phyloP scores from a whole-genome alignment of 2,113 vertebrate species.

The Noturus placidus region DNA sequence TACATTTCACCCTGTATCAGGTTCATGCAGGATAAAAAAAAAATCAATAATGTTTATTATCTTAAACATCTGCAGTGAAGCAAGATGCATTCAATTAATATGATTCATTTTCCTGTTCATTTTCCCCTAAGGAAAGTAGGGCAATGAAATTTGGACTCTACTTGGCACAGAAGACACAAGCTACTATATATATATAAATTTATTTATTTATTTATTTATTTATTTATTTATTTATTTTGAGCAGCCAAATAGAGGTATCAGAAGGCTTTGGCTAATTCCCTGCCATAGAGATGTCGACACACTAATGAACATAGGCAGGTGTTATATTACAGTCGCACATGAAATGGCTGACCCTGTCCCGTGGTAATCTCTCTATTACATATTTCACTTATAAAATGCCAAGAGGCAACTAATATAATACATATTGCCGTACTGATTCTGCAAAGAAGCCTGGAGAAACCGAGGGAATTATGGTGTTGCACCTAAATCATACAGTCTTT shows the following conservation, averaged over 20 bases:
- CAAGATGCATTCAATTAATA: not conserved
- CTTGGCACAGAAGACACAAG: not conserved
- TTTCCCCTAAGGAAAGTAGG: not conserved
- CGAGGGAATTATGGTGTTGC: conserved; percentile 24
- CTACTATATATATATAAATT: too few species aligned
- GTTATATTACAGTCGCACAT: conserved; percentile 40
- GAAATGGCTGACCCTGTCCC: conserved; percentile 39
- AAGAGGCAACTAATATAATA: conserved; percentile 48
- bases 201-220: too few species aligned
- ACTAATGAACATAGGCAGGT: conserved; percentile 51
- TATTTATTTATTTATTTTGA: not conserved
- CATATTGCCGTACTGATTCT: conserved; percentile 22
- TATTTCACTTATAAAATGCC: conserved; percentile 49
- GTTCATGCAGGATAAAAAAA: not conserved
- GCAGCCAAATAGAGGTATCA: conserved; percentile 39
- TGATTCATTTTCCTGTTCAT: not conserved
- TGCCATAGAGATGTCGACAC: conserved; percentile 23
- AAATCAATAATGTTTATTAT: not conserved
- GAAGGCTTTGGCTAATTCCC: conserved; percentile 33
- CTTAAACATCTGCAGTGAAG: not conserved
- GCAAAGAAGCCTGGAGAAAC: conserved; percentile 26
- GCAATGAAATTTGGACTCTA: not conserved
- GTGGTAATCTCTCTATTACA: conserved; percentile 50
- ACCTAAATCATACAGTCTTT: conserved; percentile 5
- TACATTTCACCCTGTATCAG: not conserved